Percentiles rank a stretch among this genome's conserved stretches.
Conservation (phyloP, 2,888 invertebrate species). For the Cosmia trapezina region DNA sequence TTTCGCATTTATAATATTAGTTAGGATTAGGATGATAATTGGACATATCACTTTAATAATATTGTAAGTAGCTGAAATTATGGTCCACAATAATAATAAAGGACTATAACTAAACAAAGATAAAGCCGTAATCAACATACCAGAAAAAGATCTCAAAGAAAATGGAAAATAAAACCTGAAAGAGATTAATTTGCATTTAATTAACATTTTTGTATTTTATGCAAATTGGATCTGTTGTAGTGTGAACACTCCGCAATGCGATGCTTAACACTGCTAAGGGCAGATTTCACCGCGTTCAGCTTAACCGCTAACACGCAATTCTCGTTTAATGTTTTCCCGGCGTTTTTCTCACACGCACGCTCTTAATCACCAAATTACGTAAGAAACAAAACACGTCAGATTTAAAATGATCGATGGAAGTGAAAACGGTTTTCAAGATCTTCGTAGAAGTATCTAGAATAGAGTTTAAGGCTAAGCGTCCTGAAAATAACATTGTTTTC, state of each 20-base stretch:
- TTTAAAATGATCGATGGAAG: slow-evolving; percentile 46
- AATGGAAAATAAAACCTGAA: slow-evolving; percentile 16
- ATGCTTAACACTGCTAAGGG: slow-evolving; percentile 55
- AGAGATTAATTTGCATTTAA: slow-evolving; percentile 36
- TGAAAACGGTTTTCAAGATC: slow-evolving; percentile 49
- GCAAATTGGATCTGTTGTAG: slow-evolving; percentile 34
- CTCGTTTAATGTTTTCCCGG: slow-evolving; percentile 51
- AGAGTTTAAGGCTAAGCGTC: slow-evolving; percentile 3
- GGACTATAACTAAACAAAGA: slow-evolving; percentile 23
- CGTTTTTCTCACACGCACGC: slow-evolving; percentile 58
- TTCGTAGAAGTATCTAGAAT: slow-evolving; percentile 17
- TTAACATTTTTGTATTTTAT: slow-evolving; percentile 37
- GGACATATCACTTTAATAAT: background rate
- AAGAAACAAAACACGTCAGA: slow-evolving; percentile 36
- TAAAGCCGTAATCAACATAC: slow-evolving; percentile 18
- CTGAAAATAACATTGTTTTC: slow-evolving; percentile 41
- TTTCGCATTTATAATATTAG: too few relatives aligned
- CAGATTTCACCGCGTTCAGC: slow-evolving; percentile 59
- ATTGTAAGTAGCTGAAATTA: background rate
- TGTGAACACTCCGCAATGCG: slow-evolving; percentile 51
- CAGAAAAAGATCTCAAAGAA: slow-evolving; percentile 20
- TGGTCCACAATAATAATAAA: slow-evolving; percentile 2
- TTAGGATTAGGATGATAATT: background rate
- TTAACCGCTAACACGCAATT: slow-evolving; percentile 56
- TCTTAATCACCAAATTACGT: slow-evolving; percentile 49